Evolutionary conservation across 2,797 vertebrate genomes (phyloP).

Genomic region (Mormyrops boulengeri): DNA sequence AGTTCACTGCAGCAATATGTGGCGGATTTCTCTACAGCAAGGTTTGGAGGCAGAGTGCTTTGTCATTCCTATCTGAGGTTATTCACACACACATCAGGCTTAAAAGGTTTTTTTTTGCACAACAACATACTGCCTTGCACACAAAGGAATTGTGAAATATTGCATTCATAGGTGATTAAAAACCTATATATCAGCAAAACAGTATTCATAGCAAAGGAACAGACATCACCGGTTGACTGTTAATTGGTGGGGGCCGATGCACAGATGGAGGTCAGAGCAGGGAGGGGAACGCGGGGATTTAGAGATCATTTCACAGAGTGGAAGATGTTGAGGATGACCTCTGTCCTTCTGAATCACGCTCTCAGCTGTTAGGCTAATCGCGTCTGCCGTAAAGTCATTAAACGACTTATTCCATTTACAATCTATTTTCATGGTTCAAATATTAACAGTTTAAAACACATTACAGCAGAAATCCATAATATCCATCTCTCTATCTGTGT

Average conservation of each 20-base stretch:
- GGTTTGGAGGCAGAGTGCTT: not conserved
- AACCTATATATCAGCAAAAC: not conserved
- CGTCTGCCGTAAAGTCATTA: not conserved
- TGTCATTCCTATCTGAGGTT: not conserved
- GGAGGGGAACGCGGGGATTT: not conserved
- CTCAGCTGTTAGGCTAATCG: constrained; percentile 7
- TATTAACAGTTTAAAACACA: constrained; percentile 7
- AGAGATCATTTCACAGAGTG: not conserved
- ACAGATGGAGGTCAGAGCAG: not conserved
- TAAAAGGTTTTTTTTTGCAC: not conserved
- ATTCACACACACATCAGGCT: not conserved
- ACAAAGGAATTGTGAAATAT: not conserved
- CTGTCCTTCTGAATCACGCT: not conserved
- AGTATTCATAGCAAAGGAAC: not conserved
- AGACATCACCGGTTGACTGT: not conserved
- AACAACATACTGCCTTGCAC: not conserved
- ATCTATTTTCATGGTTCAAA: constrained; percentile 13
- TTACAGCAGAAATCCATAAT: not conserved
- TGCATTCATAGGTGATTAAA: not conserved
- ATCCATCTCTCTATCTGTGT: not conserved
- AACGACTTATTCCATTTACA: not conserved
- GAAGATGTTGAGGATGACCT: not conserved
- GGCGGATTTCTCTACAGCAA: not conserved
- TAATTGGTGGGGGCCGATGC: not conserved
- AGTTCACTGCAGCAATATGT: not conserved